Evolutionary conservation across 2,113 vertebrate species (phyloP).

Genomic region (Zosterops hypoxanthus): DNA sequence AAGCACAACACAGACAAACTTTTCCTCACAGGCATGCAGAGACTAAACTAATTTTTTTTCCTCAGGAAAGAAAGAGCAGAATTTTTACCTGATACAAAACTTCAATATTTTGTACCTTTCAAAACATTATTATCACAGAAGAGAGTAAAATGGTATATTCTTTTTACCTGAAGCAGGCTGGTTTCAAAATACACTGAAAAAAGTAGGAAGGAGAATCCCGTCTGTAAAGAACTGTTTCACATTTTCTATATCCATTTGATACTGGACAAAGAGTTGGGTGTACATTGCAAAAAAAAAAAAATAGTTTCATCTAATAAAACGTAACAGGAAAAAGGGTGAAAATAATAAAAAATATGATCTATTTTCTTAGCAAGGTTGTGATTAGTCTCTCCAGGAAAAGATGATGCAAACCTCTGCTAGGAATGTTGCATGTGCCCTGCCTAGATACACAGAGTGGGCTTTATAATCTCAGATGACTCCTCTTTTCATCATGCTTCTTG

Average conservation of each 20-base stretch:
- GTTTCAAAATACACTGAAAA: background rate
- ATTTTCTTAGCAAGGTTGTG: background rate
- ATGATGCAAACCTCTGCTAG: background rate
- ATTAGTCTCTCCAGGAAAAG: background rate
- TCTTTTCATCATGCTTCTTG: background rate
- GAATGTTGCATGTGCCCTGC: background rate
- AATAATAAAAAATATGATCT: background rate
- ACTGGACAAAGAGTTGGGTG: background rate
- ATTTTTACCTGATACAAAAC: background rate
- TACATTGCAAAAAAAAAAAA: background rate
- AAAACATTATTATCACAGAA: background rate
- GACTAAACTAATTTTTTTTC: background rate
- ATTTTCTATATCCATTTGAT: background rate
- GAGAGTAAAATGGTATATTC: background rate
- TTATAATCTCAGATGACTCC: background rate
- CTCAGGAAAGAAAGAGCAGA: background rate
- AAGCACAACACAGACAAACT: background rate
- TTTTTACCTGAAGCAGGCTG: background rate
- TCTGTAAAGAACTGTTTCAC: background rate
- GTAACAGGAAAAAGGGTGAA: background rate
- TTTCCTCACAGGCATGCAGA: background rate
- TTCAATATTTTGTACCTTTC: background rate
- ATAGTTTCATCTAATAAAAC: background rate
- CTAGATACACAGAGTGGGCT: background rate
- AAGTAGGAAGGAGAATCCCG: rapidly evolving